Base-by-base conservation (phyloP, 2,888 invertebrate species). In the Noctua fimbriata region DNA sequence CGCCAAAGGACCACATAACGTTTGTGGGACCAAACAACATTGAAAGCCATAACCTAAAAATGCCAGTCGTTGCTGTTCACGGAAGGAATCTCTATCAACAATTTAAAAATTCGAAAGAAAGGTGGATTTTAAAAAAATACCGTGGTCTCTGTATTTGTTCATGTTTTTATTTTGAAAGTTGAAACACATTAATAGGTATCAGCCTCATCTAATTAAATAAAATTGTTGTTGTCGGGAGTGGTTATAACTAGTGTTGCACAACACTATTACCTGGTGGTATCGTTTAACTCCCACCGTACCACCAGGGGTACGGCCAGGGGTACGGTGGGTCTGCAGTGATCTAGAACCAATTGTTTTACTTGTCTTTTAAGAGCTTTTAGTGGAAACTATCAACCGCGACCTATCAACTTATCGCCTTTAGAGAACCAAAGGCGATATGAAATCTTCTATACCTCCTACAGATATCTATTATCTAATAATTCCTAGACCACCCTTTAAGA, bases 51-150 rank as follows among this genome's bases (percentile, higher is more conserved):
- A 32, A 44, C 14, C 32, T 44, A 7, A 58, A 58, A 75, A 44
- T 6, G 6, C 0, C 28, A n/a, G 32, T 1, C n/a, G 1, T 60
- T 14, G 14, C 24, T 2, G 5, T 47, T 3, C 1, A 12, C 6
- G 18, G 6, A 32, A 44, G 6, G 18, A 32, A 32, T 28, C 1
- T 55, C 44, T 7, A 18, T 18, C 16, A 3, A 32, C 18, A 7
- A 55, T 32, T 12, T 70, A 4, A 55, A 21, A 41, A 58, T n/a
- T 18, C 28, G 18, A 9, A 63, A 41, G 66, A 41, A 12, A 41
- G 24, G 41, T 41, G 6, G 2, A 65, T 12, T 71, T n/a, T 1
- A n/a, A 9, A 36, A 55, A 55, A 12, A 58, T 14, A 21, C n/a
- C 41, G 7, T 9, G 24, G 9, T 41, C 44, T 44, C 41, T n/a